A percentile compares a stretch with the other conserved stretches of the same genome.
phyloP scores from a whole-genome alignment of 64 coral and sea anemone genomes.

The Exaiptasia diaphana region DNA sequence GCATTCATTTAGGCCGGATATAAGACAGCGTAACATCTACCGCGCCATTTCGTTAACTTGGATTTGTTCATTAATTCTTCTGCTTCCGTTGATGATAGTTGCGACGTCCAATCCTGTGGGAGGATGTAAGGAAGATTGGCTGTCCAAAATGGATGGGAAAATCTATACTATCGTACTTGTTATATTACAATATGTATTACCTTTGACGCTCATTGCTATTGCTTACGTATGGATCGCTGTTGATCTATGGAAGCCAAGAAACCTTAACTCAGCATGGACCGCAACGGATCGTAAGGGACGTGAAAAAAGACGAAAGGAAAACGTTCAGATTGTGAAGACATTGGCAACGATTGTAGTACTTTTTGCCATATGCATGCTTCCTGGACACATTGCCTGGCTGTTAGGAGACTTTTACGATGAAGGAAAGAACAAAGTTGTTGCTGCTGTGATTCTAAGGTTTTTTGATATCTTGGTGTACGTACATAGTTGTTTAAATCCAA shows the following conservation, averaged over 20 bases:
- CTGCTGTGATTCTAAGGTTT: constrained; percentile 27
- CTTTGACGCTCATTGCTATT: constrained; percentile 28
- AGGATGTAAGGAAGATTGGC: constrained; percentile 58
- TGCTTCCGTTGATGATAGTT: constrained; percentile 45
- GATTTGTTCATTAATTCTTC: background rate
- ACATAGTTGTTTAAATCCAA: constrained; percentile 60
- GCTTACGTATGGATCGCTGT: constrained; percentile 57
- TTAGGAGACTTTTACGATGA: constrained; percentile 57
- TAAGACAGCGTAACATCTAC: background rate
- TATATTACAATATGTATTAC: constrained; percentile 47
- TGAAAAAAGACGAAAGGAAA: constrained; percentile 39
- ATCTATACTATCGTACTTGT: constrained; percentile 19
- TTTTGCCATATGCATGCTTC: constrained; percentile 65
- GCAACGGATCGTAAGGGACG: constrained; percentile 14
- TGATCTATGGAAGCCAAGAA: constrained; percentile 39
- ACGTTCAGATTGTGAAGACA: constrained; percentile 59
- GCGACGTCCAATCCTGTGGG: constrained; percentile 11
- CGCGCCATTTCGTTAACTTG: constrained; percentile 28
- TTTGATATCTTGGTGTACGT: constrained; percentile 61
- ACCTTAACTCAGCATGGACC: background rate
- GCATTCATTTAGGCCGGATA: constrained; percentile 37
- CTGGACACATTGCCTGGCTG: constrained; percentile 61
- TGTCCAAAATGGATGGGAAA: background rate
- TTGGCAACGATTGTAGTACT: constrained; percentile 55
- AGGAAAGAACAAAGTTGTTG: constrained; percentile 3